These are phyloP conservation scores for Trileptium ribeirensis DNA, from an alignment of 2,888 invertebrate species.

Conservation along the genomic window DNA sequence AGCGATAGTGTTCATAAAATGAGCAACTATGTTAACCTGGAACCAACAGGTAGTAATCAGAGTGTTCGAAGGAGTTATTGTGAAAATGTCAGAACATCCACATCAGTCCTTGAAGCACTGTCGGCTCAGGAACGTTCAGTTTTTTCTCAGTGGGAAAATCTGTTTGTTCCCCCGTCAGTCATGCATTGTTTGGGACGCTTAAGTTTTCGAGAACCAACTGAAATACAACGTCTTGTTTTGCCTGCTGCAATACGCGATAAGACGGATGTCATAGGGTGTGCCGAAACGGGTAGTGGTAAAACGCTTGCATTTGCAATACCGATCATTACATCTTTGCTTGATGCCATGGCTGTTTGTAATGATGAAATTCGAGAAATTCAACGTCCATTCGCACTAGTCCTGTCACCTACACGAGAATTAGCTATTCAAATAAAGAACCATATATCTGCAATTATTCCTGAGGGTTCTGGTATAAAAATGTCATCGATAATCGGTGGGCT, in stretches of 20 bases:
- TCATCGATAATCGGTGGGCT: conserved; percentile 87
- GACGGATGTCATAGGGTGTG: conserved; percentile 91
- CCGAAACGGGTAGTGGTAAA: conserved; percentile 98
- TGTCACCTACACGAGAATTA: conserved; percentile 91
- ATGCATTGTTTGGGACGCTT: conserved; percentile 67
- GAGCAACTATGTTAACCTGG: too few relatives aligned
- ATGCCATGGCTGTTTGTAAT: conserved; percentile 52
- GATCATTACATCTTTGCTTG: conserved; percentile 74
- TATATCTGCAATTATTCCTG: conserved; percentile 63
- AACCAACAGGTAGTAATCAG: too few relatives aligned
- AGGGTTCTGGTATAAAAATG: conserved; percentile 55
- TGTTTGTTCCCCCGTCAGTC: conserved; percentile 63
- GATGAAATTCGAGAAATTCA: conserved; percentile 25
- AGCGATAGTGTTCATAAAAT: too few relatives aligned
- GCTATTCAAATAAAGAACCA: conserved; percentile 89
- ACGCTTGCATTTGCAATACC: conserved; percentile 95
- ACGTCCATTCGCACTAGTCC: conserved; percentile 68
- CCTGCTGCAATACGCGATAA: conserved; percentile 77
- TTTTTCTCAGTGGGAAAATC: conserved; percentile 57
- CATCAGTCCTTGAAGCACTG: too few relatives aligned
- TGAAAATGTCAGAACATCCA: too few relatives aligned
- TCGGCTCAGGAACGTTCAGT: too few relatives aligned
- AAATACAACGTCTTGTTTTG: conserved; percentile 71
- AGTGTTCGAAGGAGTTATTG: too few relatives aligned
- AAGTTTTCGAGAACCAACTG: conserved; percentile 73